These are phyloP conservation scores for Crotalus helleri DNA, from an alignment of 2,113 vertebrate genomes.

Conservation along the genomic window DNA sequence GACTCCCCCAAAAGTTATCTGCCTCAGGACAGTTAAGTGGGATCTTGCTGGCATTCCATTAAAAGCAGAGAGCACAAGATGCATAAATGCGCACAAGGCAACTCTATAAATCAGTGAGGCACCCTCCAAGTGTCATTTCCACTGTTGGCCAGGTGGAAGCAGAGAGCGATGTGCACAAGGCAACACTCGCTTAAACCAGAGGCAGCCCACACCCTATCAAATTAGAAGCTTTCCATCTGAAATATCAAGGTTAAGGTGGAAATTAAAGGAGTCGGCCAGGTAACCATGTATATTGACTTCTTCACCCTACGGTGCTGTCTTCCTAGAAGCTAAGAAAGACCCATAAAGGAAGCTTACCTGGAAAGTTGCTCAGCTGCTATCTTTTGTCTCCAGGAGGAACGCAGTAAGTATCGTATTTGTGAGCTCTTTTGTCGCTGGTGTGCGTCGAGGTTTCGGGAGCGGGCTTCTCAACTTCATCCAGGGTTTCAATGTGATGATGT, in stretches of 20 bases:
- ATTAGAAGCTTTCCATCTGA: slow-evolving; percentile 22
- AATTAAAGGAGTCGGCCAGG: not conserved
- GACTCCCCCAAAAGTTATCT: not conserved
- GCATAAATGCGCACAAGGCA: not conserved
- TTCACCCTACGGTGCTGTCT: not conserved
- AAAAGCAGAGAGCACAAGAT: not conserved
- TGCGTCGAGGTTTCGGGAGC: not conserved
- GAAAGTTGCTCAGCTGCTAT: not conserved
- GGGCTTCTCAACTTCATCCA: not conserved
- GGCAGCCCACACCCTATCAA: not conserved
- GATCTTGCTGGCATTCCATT: too few species aligned
- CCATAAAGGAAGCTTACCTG: not conserved
- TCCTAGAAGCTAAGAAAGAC: not conserved
- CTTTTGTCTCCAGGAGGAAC: not conserved
- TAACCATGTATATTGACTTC: not conserved
- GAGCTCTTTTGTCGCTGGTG: not conserved
- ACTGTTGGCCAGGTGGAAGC: not conserved
- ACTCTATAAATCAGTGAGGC: too few species aligned
- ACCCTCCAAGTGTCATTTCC: not conserved
- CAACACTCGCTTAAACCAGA: not conserved
- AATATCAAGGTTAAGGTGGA: slow-evolving; percentile 41
- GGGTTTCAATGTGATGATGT: fast-evolving
- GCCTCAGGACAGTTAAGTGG: too few species aligned
- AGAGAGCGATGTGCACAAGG: not conserved
- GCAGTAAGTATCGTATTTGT: not conserved